Evolutionary conservation across 2,797 vertebrate genomes (phyloP).

Genomic region (Neosilurus mollespiculum): DNA sequence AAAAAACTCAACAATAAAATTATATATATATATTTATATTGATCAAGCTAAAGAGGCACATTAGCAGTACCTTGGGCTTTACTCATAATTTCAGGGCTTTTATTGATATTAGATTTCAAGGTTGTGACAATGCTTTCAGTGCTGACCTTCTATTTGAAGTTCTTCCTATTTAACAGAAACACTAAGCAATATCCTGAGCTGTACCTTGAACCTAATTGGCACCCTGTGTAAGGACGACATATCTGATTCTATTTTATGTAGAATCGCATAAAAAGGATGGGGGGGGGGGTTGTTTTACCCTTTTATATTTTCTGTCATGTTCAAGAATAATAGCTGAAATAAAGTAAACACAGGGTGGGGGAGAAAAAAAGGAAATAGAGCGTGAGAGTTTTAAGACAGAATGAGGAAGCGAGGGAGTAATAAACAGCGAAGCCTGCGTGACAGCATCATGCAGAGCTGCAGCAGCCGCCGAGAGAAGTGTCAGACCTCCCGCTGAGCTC

Average conservation of each 20-base stretch:
- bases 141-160: neutral
- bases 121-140: slow-evolving; percentile 37
- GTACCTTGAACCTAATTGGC: neutral
- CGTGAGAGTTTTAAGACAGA: neutral
- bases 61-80: slow-evolving; percentile 47
- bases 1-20: slow-evolving; percentile 23
- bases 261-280: no score
- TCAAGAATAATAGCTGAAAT: slow-evolving; percentile 5
- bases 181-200: neutral
- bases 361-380: neutral
- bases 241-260: neutral
- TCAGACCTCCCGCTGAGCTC: slow-evolving; percentile 40
- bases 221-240: neutral
- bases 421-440: slow-evolving; percentile 29
- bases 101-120: slow-evolving; percentile 57
- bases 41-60: slow-evolving; percentile 50
- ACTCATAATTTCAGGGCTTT: slow-evolving; percentile 50
- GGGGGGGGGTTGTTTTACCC: neutral
- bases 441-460: slow-evolving; percentile 38
- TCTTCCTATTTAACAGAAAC: neutral
- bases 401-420: slow-evolving; percentile 29
- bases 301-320: neutral
- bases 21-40: slow-evolving; percentile 40
- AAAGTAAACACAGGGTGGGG: neutral
- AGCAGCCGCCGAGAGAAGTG: slow-evolving; percentile 32